Evolutionary conservation across 2,113 vertebrate genomes (phyloP).

Genomic region (Rhinichthys klamathensis): DNA sequence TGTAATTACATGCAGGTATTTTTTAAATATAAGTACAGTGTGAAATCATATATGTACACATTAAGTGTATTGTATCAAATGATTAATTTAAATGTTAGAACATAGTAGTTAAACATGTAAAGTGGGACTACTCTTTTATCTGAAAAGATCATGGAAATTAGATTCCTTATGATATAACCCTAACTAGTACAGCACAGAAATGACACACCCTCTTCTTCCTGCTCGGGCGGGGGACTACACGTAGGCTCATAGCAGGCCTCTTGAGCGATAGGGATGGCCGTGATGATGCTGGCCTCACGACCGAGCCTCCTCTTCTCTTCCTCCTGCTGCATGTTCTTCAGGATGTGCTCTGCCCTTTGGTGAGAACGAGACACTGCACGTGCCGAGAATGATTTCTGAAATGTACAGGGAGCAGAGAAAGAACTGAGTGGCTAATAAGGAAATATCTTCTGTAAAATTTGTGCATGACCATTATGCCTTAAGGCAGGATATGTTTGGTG

Average conservation of each 20-base stretch:
- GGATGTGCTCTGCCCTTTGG: conserved; percentile 95
- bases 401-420: conserved; percentile 27
- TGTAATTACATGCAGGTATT: too few relatives aligned
- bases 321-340: conserved; percentile 98
- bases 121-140: too few relatives aligned
- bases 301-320: conserved; percentile 95
- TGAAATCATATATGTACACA: too few relatives aligned
- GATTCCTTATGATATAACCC: not conserved
- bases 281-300: conserved; percentile 96
- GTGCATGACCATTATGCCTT: not conserved
- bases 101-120: too few relatives aligned
- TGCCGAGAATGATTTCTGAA: conserved; percentile 96
- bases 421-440: not conserved
- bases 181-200: not conserved
- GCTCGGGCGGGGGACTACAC: conserved; percentile 91
- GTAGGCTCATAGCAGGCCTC: conserved; percentile 97
- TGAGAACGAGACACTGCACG: conserved; percentile 96
- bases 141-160: not conserved
- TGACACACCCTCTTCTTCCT: conserved; percentile 94
- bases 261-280: conserved; percentile 94
- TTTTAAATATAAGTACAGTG: too few relatives aligned
- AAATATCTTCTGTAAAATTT: not conserved
- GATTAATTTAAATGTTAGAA: too few relatives aligned
- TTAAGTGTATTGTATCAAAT: too few relatives aligned
- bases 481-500: not conserved